Base-by-base conservation (phyloP, 2,797 vertebrate species). In the Rhabdomys pumilio region DNA sequence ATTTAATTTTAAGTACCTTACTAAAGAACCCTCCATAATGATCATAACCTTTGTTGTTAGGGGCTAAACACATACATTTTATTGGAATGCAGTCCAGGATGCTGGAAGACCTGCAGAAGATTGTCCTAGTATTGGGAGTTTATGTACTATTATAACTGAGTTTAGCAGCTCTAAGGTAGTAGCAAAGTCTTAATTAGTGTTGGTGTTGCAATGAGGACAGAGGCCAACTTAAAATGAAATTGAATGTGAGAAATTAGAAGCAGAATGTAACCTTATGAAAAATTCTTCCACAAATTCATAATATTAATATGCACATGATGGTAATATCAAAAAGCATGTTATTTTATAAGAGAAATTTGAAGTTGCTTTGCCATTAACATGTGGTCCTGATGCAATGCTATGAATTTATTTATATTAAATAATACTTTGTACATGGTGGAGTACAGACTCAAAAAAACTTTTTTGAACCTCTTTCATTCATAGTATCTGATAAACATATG, bases 261-360 rank as follows among this genome's bases (percentile, higher is more conserved):
- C 14, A 72, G 47, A 38, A 47, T 50, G n/a, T 80, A 50, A 82
- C 0, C 14, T 79, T 69, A 75, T 55, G 63, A 63, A 90, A 76
- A 73, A 7, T 11, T 59, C 29, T 83, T 11, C n/a, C 59, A 55
- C 11, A n/a, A 90, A 15, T 26, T 65, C 47, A 57, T 65, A n/a
- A 15, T 10, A 12, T 82, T 65, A 69, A 86, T 31, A 55, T n/a
- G 12, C 13, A 50, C 5, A 67, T 79, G 24, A 26, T 41, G 4
- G n/a, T 83, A 88, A 83, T 10, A 80, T 13, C 2, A 88, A 87
- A 84, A 53, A 1, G 59, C 65, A 72, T 61, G 15, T 3, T 61
- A 26, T 57, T 95, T 79, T 83, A 19, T 59, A 65, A 63, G 10
- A 63, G 9, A 67, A 80, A 76, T 92, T 95, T 57, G 75, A 77